Evolutionary conservation across 2,797 vertebrate genomes (phyloP).

Genomic region (Protosalanx chinensis): DNA sequence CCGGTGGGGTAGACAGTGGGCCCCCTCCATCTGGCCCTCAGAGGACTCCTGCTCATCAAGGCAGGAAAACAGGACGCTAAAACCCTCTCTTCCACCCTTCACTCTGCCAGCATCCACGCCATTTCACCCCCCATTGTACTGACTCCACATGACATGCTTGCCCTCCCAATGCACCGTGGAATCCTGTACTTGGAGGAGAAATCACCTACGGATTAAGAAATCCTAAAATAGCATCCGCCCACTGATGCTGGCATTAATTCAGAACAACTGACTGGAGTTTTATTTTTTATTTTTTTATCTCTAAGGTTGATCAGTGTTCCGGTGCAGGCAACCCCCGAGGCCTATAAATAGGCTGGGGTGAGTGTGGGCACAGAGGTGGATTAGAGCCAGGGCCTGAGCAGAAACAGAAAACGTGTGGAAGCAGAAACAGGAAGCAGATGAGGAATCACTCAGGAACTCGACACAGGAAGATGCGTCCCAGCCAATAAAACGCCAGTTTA

Average conservation of each 20-base stretch:
- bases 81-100: not conserved
- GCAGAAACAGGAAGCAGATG: not conserved
- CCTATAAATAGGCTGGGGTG: conserved; percentile 25
- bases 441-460: conserved; percentile 12
- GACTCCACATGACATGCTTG: no score
- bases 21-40: conserved; percentile 6
- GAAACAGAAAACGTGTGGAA: not conserved
- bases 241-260: not conserved
- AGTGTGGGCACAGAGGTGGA: conserved; percentile 18
- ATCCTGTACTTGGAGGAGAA: no score
- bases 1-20: conserved; percentile 8
- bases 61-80: no score
- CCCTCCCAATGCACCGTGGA: no score
- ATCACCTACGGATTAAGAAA: no score
- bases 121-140: no score
- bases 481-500: not conserved
- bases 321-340: not conserved
- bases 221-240: no score
- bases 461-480: no score
- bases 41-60: not conserved
- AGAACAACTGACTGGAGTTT: not conserved
- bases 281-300: not conserved
- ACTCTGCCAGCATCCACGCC: not conserved
- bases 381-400: conserved; percentile 4
- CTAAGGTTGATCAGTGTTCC: conserved; percentile 11